phyloP scores from a whole-genome alignment of 2,888 invertebrate species.

The Lydus trimaculatus region DNA sequence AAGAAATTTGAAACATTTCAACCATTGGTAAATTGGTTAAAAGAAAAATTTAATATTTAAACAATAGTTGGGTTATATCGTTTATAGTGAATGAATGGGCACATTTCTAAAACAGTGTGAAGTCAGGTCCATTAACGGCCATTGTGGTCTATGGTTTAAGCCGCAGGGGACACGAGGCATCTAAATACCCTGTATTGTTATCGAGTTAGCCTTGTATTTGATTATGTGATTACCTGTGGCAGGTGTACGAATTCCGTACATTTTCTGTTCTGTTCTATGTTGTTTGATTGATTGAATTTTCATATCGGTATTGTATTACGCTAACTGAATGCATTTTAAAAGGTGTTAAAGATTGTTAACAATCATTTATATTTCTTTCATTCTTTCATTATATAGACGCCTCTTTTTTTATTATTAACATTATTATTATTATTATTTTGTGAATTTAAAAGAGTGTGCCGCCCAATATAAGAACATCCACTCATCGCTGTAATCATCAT shows the following conservation, averaged over 20 bases:
- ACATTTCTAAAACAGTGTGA: conserved; percentile 61
- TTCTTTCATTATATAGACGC: neutral
- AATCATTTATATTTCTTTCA: conserved; percentile 26
- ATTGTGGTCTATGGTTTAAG: conserved; percentile 42
- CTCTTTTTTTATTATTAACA: neutral
- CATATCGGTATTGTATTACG: conserved; percentile 38
- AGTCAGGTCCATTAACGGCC: conserved; percentile 56
- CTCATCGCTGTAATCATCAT: neutral
- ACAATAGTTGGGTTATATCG: conserved; percentile 37
- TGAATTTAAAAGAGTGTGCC: conserved; percentile 4
- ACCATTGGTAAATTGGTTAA: too few relatives aligned
- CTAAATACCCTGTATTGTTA: conserved; percentile 58
- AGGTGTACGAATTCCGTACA: conserved; percentile 55
- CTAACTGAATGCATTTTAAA: conserved; percentile 39
- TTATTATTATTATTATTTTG: neutral
- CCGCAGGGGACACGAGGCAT: conserved; percentile 44
- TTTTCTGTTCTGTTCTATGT: conserved; percentile 40
- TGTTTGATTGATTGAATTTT: conserved; percentile 53
- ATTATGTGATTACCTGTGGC: conserved; percentile 57
- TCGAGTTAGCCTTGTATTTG: conserved; percentile 58
- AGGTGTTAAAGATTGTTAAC: conserved; percentile 49
- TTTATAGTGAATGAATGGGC: conserved; percentile 54
- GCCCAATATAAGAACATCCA: neutral
- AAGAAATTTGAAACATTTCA: too few relatives aligned
- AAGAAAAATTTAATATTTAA: conserved; percentile 16